phyloP scores from a whole-genome alignment of 2,797 vertebrate species.

The Mastacembelus armatus region DNA sequence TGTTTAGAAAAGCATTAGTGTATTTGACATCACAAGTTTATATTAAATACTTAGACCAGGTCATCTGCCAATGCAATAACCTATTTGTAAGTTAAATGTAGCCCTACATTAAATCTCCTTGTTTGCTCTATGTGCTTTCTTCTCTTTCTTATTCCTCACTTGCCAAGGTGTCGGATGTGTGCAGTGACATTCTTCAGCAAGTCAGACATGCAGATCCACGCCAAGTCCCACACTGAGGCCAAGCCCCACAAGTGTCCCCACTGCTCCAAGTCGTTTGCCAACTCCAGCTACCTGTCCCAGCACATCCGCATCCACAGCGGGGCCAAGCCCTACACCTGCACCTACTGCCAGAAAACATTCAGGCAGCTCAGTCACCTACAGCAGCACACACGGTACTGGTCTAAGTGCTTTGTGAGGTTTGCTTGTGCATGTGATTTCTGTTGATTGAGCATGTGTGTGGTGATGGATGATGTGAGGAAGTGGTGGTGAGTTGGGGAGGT shows the following conservation, averaged over 20 bases:
- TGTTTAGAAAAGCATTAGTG: background rate
- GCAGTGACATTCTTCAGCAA: conserved; percentile 98
- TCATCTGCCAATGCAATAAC: background rate
- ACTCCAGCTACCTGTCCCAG: conserved; percentile 98
- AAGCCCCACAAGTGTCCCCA: conserved; percentile 99
- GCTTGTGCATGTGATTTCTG: background rate
- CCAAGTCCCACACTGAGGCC: conserved; percentile 92
- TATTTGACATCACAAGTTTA: background rate
- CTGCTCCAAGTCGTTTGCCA: conserved; percentile 98
- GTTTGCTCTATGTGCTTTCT: conserved; percentile 7
- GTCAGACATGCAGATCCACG: conserved; percentile 99
- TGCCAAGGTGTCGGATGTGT: conserved; percentile 95
- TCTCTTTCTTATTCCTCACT: conserved; percentile 23
- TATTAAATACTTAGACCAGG: background rate
- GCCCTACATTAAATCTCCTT: background rate
- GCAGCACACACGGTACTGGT: conserved; percentile 76
- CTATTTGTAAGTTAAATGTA: too few relatives aligned
- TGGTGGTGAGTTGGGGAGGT: background rate
- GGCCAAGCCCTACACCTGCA: conserved; percentile 97
- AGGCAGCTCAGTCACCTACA: conserved; percentile 96
- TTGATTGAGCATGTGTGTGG: conserved; percentile 13
- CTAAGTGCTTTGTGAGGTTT: conserved; percentile 8
- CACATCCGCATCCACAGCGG: conserved; percentile 98
- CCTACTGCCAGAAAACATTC: conserved; percentile 98
- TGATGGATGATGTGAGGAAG: conserved; percentile 16